Percentiles rank a stretch among this genome's conserved stretches.
Evolutionary conservation across 2,113 vertebrate species (phyloP).

Genomic region (Sceloporus undulatus): DNA sequence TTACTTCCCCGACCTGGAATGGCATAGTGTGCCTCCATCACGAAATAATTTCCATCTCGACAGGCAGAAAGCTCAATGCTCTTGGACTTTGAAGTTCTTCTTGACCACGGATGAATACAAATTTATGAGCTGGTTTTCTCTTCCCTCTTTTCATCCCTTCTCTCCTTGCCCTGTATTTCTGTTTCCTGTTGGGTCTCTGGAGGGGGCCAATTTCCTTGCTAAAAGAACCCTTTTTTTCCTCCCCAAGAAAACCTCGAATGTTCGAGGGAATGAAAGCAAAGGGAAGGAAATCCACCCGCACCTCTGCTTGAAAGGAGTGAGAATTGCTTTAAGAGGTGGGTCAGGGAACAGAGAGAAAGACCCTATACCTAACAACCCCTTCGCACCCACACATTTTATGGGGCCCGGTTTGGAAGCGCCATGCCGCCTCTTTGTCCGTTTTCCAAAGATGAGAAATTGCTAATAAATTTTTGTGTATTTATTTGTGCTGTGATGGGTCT

Average conservation of each 20-base stretch:
- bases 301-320: background rate
- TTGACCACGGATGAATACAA: accelerated
- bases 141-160: background rate
- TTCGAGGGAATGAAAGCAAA: background rate
- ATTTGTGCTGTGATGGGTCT: slow-evolving; percentile 98
- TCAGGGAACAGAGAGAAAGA: too few species aligned
- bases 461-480: slow-evolving; percentile 99
- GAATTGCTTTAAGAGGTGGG: too few species aligned
- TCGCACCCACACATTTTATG: background rate
- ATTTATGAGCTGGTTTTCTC: background rate
- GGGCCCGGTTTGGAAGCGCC: slow-evolving; percentile 40
- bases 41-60: background rate
- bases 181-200: background rate
- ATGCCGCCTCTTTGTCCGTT: slow-evolving; percentile 67
- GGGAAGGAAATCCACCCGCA: accelerated
- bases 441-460: slow-evolving; percentile 98
- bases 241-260: background rate
- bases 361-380: background rate
- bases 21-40: background rate
- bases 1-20: too few species aligned
- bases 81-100: background rate
- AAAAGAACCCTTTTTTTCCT: background rate
- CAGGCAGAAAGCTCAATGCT: background rate
- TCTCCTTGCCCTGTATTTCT: background rate
- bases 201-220: background rate